Evolutionary conservation across 2,888 invertebrate species (phyloP), one percentile per base, ranked within the genome.

Genomic region (Synanthedon andrenaeformis): DNA sequence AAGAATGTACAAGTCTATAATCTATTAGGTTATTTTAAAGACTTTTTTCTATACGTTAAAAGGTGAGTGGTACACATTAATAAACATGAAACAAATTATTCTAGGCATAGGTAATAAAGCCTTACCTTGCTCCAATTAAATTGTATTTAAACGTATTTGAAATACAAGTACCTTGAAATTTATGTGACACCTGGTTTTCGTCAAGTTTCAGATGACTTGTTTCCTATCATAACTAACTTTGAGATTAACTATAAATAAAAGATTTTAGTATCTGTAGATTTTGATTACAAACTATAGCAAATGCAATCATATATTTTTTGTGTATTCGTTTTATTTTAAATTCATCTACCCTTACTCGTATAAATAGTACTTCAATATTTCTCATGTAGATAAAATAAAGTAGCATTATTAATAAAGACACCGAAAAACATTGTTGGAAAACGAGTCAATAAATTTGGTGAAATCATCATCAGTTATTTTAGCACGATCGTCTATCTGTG

Each of bases 391-490:
- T 45, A 45, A 45, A n/a, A 8, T 45, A 45, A 45, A 45, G n/a
- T 14, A 12, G 8, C 45, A 41, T 49, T 35, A 49, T 41, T 10
- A 42, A 19, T 52, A 48, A 52, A 49, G 23, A 13, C 14, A 13
- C 45, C 45, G 4, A 45, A 45, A 45, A 45, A 45, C 8, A 45
- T n/a, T 45, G 45, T 45, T 13, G 45, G 45, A 48, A 35, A 51
- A 49, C 50, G 51, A 51, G 49, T 58, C 69, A 53, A 71, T 70
- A 63, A 63, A 62, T 62, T 61, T 61, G 56, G 59, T 62, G 62
- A 65, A 64, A 65, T 59, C 61, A 63, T 60, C 55, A 64, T 69
- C 62, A 62, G 66, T 71, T 67, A 70, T 70, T 72, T 75, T 70
- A 66, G 69, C 70, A 66, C 63, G 60, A 57, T 58, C 54, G 59